Conservation (phyloP, 2,113 vertebrate species). For the Pelvicachromis taeniatus region DNA sequence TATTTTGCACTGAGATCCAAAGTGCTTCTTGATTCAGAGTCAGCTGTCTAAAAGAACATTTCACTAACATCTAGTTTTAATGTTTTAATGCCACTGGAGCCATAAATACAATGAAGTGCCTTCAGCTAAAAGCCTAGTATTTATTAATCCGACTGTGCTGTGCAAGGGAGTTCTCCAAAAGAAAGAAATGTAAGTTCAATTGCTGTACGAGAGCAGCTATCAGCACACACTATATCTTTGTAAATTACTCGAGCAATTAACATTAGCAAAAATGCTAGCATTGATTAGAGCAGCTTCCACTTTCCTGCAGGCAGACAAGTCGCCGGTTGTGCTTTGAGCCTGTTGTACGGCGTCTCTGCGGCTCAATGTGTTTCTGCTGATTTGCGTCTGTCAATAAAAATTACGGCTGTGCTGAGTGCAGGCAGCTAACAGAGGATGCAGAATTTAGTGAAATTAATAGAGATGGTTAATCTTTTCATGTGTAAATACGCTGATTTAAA, state of each 20-base stretch:
- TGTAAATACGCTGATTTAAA: constrained; percentile 66
- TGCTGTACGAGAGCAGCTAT: background rate
- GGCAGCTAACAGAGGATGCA: background rate
- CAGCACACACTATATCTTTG: background rate
- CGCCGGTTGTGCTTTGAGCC: background rate
- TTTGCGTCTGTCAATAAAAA: constrained; percentile 20
- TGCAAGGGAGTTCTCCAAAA: background rate
- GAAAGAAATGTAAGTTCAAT: background rate
- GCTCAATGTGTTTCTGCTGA: background rate
- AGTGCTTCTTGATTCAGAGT: constrained; percentile 28
- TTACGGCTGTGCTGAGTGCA: background rate
- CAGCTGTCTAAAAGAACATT: constrained; percentile 22
- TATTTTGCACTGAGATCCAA: background rate
- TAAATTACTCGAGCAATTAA: constrained; percentile 17
- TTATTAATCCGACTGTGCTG: constrained; percentile 24
- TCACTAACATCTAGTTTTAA: constrained; percentile 22
- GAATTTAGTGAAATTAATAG: constrained; percentile 54
- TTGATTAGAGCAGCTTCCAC: constrained; percentile 6
- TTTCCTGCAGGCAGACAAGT: background rate
- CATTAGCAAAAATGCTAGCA: constrained; percentile 12
- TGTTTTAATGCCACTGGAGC: constrained; percentile 21
- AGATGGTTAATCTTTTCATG: constrained; percentile 63
- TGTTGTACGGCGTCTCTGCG: background rate
- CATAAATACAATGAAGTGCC: constrained; percentile 42
- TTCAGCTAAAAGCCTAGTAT: constrained; percentile 37